Evolutionary conservation across 2,797 vertebrate species (phyloP).

Genomic region (Merluccius polli): DNA sequence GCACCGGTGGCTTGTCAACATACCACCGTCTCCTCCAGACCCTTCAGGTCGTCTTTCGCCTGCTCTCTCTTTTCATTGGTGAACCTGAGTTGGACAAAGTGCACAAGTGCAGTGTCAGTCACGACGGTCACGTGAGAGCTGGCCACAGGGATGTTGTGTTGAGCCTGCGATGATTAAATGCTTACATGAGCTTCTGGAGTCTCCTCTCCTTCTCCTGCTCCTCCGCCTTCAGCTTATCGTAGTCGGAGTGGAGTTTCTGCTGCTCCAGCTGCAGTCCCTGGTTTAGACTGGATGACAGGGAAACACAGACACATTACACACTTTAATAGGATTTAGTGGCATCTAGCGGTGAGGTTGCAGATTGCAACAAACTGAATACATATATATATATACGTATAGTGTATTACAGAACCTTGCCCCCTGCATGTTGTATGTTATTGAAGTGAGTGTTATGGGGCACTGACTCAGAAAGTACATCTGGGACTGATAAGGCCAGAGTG

Average conservation of each 20-base stretch:
- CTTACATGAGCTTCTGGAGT: conserved; percentile 88
- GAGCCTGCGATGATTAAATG: conserved; percentile 14
- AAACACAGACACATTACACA: too few species aligned
- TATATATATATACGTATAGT: background rate
- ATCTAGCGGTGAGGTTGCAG: too few species aligned
- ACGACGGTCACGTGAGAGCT: background rate
- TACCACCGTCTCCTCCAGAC: conserved; percentile 96
- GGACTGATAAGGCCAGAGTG: background rate
- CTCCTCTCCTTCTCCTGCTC: conserved; percentile 85
- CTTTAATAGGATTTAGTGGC: too few species aligned
- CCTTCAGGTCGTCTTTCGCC: conserved; percentile 92
- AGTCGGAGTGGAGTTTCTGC: conserved; percentile 85
- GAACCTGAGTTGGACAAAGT: conserved; percentile 66
- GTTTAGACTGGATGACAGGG: conserved; percentile 73
- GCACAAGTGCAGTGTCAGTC: background rate
- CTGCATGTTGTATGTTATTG: background rate
- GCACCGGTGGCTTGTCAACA: conserved; percentile 35
- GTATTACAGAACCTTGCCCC: background rate
- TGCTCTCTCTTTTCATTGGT: conserved; percentile 86
- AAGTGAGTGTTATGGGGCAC: background rate
- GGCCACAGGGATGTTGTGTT: background rate
- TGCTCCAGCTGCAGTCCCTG: conserved; percentile 88
- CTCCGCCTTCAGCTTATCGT: conserved; percentile 83
- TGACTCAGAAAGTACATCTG: background rate
- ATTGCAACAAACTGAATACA: too few species aligned